A percentile compares a stretch with the other conserved stretches of the same genome.
Evolutionary conservation across 1,140 invertebrate genomes (phyloP).

Genomic region (Temnothorax nylanderi): DNA sequence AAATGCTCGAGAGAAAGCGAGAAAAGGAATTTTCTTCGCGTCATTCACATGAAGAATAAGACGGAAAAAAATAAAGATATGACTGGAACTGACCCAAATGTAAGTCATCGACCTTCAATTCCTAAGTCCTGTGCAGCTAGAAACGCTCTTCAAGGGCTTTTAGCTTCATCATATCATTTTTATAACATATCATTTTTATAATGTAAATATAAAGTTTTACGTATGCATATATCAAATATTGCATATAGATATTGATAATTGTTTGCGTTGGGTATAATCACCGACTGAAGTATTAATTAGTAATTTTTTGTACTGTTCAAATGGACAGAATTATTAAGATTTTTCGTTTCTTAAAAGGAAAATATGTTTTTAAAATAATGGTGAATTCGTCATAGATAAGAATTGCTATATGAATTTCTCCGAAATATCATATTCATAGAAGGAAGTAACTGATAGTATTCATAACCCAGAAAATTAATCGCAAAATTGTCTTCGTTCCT

Average conservation of each 20-base stretch:
- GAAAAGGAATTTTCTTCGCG: background rate
- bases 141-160: background rate
- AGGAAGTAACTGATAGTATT: conserved; percentile 13
- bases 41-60: background rate
- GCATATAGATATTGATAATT: background rate
- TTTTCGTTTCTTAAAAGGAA: background rate
- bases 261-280: background rate
- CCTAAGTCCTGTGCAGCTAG: background rate
- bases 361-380: background rate
- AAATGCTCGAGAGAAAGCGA: conserved; percentile 24
- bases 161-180: background rate
- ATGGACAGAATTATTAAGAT: background rate
- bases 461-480: conserved; percentile 78
- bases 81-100: background rate
- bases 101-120: conserved; percentile 24
- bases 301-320: background rate
- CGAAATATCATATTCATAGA: background rate
- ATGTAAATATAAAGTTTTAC: conserved; percentile 8
- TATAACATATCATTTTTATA: background rate
- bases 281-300: background rate
- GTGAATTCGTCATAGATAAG: background rate
- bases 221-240: background rate
- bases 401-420: background rate
- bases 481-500: conserved; percentile 63
- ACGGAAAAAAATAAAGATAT: conserved; percentile 19